Evolutionary conservation across 2,888 invertebrate species (phyloP).

Genomic region (Lasiommata megera): DNA sequence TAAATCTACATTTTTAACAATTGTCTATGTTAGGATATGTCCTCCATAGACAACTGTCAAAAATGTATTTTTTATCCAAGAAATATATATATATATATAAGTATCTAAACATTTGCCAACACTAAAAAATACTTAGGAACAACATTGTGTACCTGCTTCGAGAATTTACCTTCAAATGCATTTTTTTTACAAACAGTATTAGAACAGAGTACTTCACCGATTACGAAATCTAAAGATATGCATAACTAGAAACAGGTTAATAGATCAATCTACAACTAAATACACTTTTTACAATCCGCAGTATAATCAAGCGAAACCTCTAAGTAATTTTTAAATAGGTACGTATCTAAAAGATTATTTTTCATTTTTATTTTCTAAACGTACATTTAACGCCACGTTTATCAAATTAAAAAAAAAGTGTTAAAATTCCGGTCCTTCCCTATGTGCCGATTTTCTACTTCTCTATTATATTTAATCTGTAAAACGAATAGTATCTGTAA

Average conservation of each 20-base stretch:
- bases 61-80: too few relatives aligned
- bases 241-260: constrained; percentile 77
- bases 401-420: not conserved
- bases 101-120: too few relatives aligned
- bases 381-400: constrained; percentile 21
- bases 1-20: too few relatives aligned
- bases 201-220: constrained; percentile 37
- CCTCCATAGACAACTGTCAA: too few relatives aligned
- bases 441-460: not conserved
- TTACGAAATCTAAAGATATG: constrained; percentile 78
- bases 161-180: too few relatives aligned
- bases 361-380: constrained; percentile 45
- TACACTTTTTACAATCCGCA: constrained; percentile 79
- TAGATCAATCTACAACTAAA: constrained; percentile 77
- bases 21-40: too few relatives aligned
- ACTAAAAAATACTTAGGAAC: too few relatives aligned
- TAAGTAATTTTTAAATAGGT: constrained; percentile 66
- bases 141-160: too few relatives aligned
- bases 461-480: not conserved
- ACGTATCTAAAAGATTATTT: constrained; percentile 48
- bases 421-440: not conserved
- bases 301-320: constrained; percentile 70
- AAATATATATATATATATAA: too few relatives aligned
- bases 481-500: constrained; percentile 8
- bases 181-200: not conserved